Base-by-base conservation (phyloP, 2,888 invertebrate species). In the Rhagonycha fulva region DNA sequence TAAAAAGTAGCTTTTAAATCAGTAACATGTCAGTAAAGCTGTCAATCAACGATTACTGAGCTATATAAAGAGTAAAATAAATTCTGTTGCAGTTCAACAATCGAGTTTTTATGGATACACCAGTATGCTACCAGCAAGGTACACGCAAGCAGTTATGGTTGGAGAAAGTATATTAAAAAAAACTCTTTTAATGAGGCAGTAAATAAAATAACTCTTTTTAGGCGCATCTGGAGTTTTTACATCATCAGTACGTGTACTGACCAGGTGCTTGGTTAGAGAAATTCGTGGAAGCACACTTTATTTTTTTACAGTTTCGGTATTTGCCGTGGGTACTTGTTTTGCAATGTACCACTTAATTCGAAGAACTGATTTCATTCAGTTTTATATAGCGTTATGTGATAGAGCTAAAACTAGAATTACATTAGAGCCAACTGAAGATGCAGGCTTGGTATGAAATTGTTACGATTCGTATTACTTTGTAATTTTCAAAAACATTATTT, bases 31-130 rank as follows among this genome's bases (percentile, higher is more conserved):
- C n/a, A 19, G 2, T 2, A 19, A 2, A 19, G 19, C 19, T 19
- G 1, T 19, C 19, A 19, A 19, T 19, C 19, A 19, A 2, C 19
- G 19, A 19, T 19, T 19, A 19, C 19, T 19, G 19, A 19, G 2
- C 19, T 19, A 2, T 19, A 19, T 19, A 19, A 19, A 19, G 19
- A 19, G 19, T 19, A 2, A 19, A 19, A 19, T 19, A 19, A 19
- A 19, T 19, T 60, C 60, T 62, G 5, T 86, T 85, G 63, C 84
- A 90, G 94, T 97, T 75, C 97, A 97, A 87, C 97, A 97, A 86
- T 96, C 96, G 0, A 97, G 97, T 84, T 97, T 97, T 88, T 97
- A 97, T 86, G 97, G 97, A 3, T 97, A 96, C 86, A 96, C 97
- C 1, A 96, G 96, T 77, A 97, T 97, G 93, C 89, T 97, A 78